Evolutionary conservation across 2,797 vertebrate genomes (phyloP).

Genomic region (Knipowitschia caucasica): DNA sequence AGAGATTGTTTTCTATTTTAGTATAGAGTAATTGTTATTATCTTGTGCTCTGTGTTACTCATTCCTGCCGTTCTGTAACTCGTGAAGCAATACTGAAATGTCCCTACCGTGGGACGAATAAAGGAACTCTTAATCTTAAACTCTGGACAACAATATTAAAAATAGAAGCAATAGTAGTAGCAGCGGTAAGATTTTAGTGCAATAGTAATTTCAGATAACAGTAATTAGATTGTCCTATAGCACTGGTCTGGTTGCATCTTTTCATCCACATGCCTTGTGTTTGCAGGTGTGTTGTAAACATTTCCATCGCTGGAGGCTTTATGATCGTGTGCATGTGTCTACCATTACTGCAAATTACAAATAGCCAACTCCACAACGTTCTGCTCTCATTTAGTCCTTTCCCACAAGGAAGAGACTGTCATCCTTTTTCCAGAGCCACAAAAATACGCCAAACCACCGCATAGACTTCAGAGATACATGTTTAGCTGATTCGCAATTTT

Average conservation of each 20-base stretch:
- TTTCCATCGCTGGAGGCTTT: slow-evolving; percentile 56
- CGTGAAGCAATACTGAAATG: too few species aligned
- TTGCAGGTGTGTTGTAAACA: slow-evolving; percentile 44
- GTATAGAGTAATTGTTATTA: too few species aligned
- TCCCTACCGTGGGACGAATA: too few species aligned
- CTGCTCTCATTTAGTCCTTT: slow-evolving; percentile 68
- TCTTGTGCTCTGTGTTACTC: too few species aligned
- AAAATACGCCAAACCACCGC: slow-evolving; percentile 28
- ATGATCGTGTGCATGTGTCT: slow-evolving; percentile 69
- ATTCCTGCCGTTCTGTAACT: too few species aligned
- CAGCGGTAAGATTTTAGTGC: too few species aligned
- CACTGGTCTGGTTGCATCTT: neutral
- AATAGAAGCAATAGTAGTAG: too few species aligned
- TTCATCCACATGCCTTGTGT: slow-evolving; percentile 7
- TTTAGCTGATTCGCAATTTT: slow-evolving; percentile 24
- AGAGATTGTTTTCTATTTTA: too few species aligned
- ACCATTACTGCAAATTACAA: slow-evolving; percentile 74
- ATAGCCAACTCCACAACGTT: slow-evolving; percentile 54
- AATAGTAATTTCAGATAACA: too few species aligned
- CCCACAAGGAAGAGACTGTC: slow-evolving; percentile 56
- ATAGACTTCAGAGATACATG: slow-evolving; percentile 35
- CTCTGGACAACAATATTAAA: too few species aligned
- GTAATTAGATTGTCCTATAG: neutral
- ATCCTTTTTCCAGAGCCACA: slow-evolving; percentile 50
- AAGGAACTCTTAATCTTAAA: too few species aligned